Percentiles rank a stretch among this genome's conserved stretches.
Conservation (phyloP, 2,113 vertebrate genomes). For the Glaucomys volans region DNA sequence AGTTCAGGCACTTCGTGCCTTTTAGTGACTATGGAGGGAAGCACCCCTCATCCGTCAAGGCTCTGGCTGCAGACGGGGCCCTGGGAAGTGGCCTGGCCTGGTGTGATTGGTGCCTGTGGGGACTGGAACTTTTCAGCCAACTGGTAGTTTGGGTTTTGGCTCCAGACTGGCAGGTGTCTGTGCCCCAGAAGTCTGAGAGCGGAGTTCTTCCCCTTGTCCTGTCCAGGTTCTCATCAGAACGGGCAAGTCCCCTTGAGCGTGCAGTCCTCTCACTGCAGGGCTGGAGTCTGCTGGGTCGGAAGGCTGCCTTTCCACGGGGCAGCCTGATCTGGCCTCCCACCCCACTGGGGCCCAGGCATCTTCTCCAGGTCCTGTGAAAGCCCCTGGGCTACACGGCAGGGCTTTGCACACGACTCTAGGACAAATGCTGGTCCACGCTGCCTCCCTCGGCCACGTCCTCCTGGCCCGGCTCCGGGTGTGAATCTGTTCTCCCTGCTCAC, state of each 20-base stretch:
- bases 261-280: background rate
- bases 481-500: background rate
- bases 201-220: fast-evolving
- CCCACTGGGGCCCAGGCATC: background rate
- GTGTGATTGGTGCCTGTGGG: too few relatives aligned
- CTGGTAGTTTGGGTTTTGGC: fast-evolving
- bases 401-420: fast-evolving
- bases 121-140: background rate
- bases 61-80: fast-evolving
- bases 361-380: too few relatives aligned
- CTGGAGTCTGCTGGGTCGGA: fast-evolving
- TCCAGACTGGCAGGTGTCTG: fast-evolving
- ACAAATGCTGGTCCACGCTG: fast-evolving
- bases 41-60: background rate
- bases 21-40: background rate
- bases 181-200: background rate
- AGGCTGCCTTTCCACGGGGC: too few relatives aligned
- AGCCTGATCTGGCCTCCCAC: background rate
- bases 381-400: background rate
- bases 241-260: background rate
- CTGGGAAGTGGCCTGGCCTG: background rate
- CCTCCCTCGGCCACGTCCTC: too few relatives aligned
- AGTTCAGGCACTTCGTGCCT: background rate
- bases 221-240: fast-evolving
- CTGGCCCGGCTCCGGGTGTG: background rate